Conservation (phyloP, 2,113 vertebrate genomes). For the Pteropus alecto region DNA sequence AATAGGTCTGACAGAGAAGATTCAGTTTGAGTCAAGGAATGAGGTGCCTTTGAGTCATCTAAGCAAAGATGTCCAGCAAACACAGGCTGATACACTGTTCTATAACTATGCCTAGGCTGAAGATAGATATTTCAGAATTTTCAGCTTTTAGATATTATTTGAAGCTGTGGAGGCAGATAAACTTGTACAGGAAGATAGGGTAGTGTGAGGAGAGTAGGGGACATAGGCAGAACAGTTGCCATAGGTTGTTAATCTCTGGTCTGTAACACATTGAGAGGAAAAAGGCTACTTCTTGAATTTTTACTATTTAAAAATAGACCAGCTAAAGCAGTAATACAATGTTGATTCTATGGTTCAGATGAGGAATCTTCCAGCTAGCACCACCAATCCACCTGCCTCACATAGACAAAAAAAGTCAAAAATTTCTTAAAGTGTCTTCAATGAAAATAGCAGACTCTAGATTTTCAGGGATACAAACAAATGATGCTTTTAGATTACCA, state of each 20-base stretch:
- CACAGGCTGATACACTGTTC: background rate
- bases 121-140: background rate
- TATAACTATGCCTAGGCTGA: background rate
- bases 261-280: background rate
- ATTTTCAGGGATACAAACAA: conserved; percentile 12
- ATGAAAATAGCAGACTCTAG: background rate
- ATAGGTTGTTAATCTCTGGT: background rate
- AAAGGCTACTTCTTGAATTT: background rate
- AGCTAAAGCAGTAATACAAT: background rate
- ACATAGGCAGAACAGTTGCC: background rate
- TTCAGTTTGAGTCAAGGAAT: background rate
- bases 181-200: background rate
- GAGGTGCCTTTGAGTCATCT: background rate
- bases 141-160: background rate
- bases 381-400: background rate
- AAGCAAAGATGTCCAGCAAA: background rate
- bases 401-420: background rate
- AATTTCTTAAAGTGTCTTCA: conserved; percentile 11
- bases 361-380: background rate
- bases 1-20: background rate
- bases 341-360: background rate
- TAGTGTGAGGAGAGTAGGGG: background rate
- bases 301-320: background rate
- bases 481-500: background rate
- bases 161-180: background rate